phyloP scores from a whole-genome alignment of 2,113 vertebrate genomes.

The Tauraco erythrolophus region DNA sequence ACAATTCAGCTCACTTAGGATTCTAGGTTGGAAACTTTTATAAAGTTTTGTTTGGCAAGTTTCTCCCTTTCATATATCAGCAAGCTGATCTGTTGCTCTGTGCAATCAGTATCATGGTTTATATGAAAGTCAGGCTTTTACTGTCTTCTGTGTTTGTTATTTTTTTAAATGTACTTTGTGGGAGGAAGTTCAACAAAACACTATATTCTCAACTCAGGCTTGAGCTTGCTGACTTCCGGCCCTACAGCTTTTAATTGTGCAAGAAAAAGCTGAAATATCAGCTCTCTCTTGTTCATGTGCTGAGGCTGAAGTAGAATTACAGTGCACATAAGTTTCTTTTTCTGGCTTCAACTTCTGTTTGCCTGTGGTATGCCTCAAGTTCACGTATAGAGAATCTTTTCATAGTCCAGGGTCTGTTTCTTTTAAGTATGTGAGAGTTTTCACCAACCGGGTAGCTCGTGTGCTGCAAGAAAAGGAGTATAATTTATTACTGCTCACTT shows the following conservation, averaged over 20 bases:
- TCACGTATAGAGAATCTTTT: background rate
- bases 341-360: background rate
- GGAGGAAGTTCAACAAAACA: slow-evolving; percentile 63
- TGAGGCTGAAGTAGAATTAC: background rate
- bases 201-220: background rate
- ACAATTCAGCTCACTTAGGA: background rate
- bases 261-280: background rate
- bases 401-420: background rate
- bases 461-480: background rate
- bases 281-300: background rate
- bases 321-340: background rate
- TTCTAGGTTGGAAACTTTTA: background rate
- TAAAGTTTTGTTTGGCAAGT: background rate
- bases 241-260: background rate
- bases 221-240: slow-evolving; percentile 25
- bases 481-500: background rate
- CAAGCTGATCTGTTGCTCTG: background rate
- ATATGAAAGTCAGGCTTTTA: slow-evolving; percentile 28
- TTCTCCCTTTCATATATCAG: background rate
- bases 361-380: background rate
- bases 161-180: slow-evolving; percentile 43
- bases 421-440: background rate
- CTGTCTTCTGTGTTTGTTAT: slow-evolving; percentile 42
- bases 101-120: background rate
- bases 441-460: background rate